Evolutionary conservation across 37 sponge, comb jelly and placozoan genomes (phyloP), one percentile per base, ranked within the genome.

Genomic region (Crambe crambe): DNA sequence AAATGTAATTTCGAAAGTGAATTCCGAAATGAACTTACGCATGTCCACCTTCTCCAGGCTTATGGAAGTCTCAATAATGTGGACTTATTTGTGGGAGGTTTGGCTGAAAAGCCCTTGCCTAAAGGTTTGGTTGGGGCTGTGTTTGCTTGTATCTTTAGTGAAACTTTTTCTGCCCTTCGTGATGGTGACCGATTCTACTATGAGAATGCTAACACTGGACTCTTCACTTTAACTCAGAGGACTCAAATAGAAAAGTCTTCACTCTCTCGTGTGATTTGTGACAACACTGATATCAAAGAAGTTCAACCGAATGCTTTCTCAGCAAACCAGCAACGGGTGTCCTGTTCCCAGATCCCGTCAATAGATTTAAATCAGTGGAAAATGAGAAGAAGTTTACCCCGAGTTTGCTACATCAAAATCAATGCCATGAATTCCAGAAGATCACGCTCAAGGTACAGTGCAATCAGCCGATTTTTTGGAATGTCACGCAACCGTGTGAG

Each of bases 151-250:
- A 88, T 97, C 44, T 82, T 97, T 65, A 89, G 76, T 22, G 60
- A 77, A 37, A 80, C 89, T 32, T 97, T 97, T 70, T 82, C 56
- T 32, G 74, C 86, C 31, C 51, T 90, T 35, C 79, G 98, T 43
- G 85, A 92, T 68, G 95, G 95, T 8, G 95, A 97, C 74, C 74
- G 95, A 25, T 97, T 92, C 81, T 97, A 82, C 86, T 97, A 89
- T 71, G 80, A 86, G 31, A 81, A 85, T 58, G 10, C 12, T 6
- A 12, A 47, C 51, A 15, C 51, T 6, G 51, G 10, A 15, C 78
- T 83, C 10, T 97, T 97, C 77, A 89, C 88, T 37, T 39, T 70
- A 23, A 68, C 35, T 21, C 97, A 97, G 51, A 47, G 87, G 20
- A 30, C 0, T 3, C 77, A 84, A 51, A 84, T 96, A 21, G 65